phyloP scores from a whole-genome alignment of 2,888 invertebrate species.

The Patella pellucida region DNA sequence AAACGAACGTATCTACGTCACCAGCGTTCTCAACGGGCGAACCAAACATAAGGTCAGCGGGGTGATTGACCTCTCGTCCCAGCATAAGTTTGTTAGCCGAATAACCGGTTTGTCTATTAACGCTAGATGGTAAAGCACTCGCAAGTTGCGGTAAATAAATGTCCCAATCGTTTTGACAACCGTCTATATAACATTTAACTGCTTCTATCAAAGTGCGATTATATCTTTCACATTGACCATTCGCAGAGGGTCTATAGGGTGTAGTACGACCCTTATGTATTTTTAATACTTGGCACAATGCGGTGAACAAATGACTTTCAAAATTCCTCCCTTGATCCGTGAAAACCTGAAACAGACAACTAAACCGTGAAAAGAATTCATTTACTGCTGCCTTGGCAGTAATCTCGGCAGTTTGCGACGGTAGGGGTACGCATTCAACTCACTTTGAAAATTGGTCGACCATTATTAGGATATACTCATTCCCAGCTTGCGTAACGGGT shows the following conservation, averaged over 20 bases:
- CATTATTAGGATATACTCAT: neutral
- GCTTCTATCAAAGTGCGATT: constrained; percentile 20
- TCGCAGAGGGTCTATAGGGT: constrained; percentile 22
- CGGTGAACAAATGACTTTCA: constrained; percentile 21
- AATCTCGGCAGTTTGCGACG: neutral
- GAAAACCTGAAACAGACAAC: no score
- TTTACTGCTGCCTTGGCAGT: no score
- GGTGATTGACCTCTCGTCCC: neutral
- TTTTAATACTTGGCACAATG: constrained; percentile 23
- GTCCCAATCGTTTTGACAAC: no score
- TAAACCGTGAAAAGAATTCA: neutral
- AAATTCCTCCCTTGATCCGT: constrained; percentile 28
- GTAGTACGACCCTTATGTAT: constrained; percentile 28
- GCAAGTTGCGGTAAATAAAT: no score
- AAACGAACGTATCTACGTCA: no score
- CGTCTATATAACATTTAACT: no score
- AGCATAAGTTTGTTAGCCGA: constrained; percentile 11
- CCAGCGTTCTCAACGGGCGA: no score
- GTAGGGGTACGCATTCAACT: neutral
- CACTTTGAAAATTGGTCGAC: neutral
- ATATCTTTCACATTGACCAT: constrained; percentile 23
- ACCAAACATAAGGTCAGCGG: no score
- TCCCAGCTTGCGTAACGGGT: neutral
- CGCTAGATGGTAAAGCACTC: constrained; percentile 11
- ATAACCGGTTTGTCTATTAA: constrained; percentile 13